Conservation (phyloP, 2,888 invertebrate species). For the Lycophotia porphyrea region DNA sequence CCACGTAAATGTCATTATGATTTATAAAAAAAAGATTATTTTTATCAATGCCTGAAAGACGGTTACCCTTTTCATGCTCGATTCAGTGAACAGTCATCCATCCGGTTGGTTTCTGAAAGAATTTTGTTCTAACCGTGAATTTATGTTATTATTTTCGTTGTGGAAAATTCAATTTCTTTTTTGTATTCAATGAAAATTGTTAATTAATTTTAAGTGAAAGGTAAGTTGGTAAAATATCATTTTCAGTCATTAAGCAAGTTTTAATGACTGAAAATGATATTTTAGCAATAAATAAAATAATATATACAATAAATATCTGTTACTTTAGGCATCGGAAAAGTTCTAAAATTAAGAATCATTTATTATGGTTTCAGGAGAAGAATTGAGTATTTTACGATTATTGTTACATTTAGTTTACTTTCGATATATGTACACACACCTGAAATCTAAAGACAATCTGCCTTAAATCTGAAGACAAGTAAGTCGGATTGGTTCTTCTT, state of each 20-base stretch:
- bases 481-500: neutral
- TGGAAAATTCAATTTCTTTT: conserved; percentile 49
- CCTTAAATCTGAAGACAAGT: neutral
- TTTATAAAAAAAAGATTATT: conserved; percentile 42
- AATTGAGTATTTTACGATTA: neutral
- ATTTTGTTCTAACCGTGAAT: conserved; percentile 53
- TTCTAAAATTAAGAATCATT: neutral
- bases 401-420: neutral
- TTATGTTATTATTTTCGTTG: conserved; percentile 45
- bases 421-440: neutral
- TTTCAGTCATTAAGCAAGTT: neutral
- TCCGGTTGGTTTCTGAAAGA: conserved; percentile 47
- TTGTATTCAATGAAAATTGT: conserved; percentile 16
- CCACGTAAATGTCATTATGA: conserved; percentile 27
- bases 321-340: neutral
- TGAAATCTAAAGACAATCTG: neutral
- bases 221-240: conserved; percentile 7
- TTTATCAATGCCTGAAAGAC: conserved; percentile 57
- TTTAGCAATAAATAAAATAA: too few relatives aligned
- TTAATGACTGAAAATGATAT: too few relatives aligned
- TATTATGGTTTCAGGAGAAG: neutral
- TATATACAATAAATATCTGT: conserved; percentile 14
- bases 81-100: conserved; percentile 54
- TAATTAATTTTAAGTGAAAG: conserved; percentile 41
- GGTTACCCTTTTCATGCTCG: conserved; percentile 60